These are phyloP conservation scores for Drosophila teissieri DNA, from an alignment of 1,140 invertebrate species.

Conservation along the genomic window DNA sequence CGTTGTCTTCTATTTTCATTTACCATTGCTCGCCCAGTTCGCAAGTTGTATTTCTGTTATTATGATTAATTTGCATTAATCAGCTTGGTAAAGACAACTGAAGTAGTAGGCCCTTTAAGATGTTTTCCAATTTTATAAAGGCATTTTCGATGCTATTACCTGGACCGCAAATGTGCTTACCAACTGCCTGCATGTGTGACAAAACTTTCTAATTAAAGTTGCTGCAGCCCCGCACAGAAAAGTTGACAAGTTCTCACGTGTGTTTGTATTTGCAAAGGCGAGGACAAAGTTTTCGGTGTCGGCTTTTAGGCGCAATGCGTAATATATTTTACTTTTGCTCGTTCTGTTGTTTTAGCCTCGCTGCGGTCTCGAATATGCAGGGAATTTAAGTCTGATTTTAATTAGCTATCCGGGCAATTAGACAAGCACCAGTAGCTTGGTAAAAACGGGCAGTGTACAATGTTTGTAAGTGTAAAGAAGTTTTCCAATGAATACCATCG, in stretches of 20 bases:
- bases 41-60: conserved; percentile 15
- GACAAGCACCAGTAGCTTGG: conserved; percentile 25
- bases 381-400: conserved; percentile 64
- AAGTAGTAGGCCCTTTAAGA: neutral
- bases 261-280: conserved; percentile 58
- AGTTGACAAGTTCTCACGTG: conserved; percentile 76
- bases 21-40: conserved; percentile 17
- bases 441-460: conserved; percentile 22
- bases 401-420: conserved; percentile 64
- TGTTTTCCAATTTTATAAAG: neutral
- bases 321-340: conserved; percentile 46
- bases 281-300: conserved; percentile 60
- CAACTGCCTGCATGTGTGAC: conserved; percentile 69
- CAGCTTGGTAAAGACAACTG: too few species aligned
- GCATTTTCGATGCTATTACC: neutral
- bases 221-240: conserved; percentile 55
- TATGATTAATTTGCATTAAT: too few species aligned
- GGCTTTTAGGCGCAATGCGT: conserved; percentile 76
- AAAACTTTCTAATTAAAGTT: conserved; percentile 82
- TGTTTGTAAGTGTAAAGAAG: too few species aligned
- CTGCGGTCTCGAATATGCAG: conserved; percentile 44
- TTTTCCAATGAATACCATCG: too few species aligned
- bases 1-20: conserved; percentile 49
- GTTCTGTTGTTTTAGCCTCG: conserved; percentile 7
- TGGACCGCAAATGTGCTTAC: conserved; percentile 6